These are phyloP conservation scores for Tympanuchus pallidicinctus DNA, from an alignment of 2,113 vertebrate genomes.

Conservation along the genomic window DNA sequence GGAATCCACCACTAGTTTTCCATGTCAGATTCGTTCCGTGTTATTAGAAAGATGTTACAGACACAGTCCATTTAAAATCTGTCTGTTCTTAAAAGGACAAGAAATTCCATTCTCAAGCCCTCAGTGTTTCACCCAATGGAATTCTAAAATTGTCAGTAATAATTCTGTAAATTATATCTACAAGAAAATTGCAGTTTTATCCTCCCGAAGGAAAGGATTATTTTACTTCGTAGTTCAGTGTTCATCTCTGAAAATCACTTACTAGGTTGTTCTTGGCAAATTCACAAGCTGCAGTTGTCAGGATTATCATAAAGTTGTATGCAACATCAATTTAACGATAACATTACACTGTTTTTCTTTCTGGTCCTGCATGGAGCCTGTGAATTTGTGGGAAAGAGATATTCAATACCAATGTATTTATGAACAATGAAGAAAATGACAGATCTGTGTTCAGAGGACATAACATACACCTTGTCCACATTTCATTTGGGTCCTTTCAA, in stretches of 20 bases:
- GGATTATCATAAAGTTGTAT: constrained; percentile 84
- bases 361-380: constrained; percentile 80
- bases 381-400: constrained; percentile 91
- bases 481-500: constrained; percentile 68
- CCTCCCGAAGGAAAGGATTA: constrained; percentile 73
- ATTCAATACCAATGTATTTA: constrained; percentile 89
- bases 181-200: constrained; percentile 82
- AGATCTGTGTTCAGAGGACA: constrained; percentile 79
- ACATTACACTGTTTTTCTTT: constrained; percentile 81
- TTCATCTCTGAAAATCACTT: constrained; percentile 72
- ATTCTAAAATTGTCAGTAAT: constrained; percentile 66
- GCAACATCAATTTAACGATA: constrained; percentile 91
- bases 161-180: constrained; percentile 82
- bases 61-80: constrained; percentile 6
- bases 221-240: constrained; percentile 71
- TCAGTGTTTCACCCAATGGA: constrained; percentile 28
- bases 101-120: constrained; percentile 27
- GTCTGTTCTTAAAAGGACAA: constrained; percentile 52
- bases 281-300: constrained; percentile 75
- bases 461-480: constrained; percentile 72
- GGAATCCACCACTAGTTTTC: not conserved
- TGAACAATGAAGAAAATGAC: constrained; percentile 90
- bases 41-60: constrained; percentile 7
- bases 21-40: not conserved
- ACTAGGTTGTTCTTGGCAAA: constrained; percentile 79